Conservation (phyloP, 2,797 vertebrate genomes). For the Sebastes trivittatus region DNA sequence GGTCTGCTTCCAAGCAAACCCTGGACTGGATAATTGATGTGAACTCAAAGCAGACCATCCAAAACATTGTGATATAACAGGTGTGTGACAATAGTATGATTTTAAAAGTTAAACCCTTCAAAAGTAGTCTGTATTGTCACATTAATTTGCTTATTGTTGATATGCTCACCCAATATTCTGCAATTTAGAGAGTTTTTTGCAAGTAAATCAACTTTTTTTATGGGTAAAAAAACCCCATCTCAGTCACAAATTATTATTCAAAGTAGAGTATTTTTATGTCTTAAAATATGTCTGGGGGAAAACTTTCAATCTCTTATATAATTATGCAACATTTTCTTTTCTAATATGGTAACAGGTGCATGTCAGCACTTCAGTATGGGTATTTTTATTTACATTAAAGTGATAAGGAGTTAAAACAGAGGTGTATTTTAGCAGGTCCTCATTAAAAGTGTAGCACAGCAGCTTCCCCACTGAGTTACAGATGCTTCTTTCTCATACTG, state of each 20-base stretch:
- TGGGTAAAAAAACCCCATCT: background rate
- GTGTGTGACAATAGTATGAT: background rate
- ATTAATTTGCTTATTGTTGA: background rate
- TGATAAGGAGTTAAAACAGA: background rate
- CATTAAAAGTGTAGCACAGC: background rate
- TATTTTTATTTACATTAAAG: background rate
- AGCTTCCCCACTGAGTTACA: background rate
- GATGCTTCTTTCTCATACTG: background rate
- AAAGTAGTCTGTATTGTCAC: background rate
- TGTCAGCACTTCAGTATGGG: background rate
- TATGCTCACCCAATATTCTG: background rate
- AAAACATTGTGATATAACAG: background rate
- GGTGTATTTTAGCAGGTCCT: background rate
- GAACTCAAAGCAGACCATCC: background rate
- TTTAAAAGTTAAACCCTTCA: background rate
- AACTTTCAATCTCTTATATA: background rate
- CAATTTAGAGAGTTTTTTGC: background rate
- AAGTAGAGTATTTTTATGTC: background rate
- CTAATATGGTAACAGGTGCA: background rate
- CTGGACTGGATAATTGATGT: background rate
- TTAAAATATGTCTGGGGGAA: background rate
- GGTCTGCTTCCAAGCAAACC: background rate
- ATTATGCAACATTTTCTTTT: background rate
- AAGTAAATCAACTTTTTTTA: background rate
- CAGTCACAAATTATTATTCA: background rate